Base-by-base conservation (phyloP, 2,113 vertebrate species). In the Thunnus thynnus region DNA sequence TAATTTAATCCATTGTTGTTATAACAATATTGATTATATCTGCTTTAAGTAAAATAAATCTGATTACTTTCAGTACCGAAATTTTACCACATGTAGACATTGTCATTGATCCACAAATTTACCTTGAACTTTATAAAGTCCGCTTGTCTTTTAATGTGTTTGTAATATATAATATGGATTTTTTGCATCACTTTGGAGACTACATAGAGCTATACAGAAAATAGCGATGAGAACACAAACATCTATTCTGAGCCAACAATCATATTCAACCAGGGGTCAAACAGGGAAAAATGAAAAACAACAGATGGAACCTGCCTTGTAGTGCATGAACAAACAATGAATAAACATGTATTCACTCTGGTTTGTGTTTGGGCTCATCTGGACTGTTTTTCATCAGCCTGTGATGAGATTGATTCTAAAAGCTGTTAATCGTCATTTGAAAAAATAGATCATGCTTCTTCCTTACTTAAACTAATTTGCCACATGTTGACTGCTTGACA, bases 251-350 rank as follows among this genome's bases (percentile, higher is more conserved):
- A 82, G 71, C 78, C 70, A 48, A 60, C 72, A 50, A 78, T 75
- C 62, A 84, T 58, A 85, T 87, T 87, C 82, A 82, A 78, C 77
- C 78, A 61, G 36, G 70, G 83, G 83, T 87, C 80, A 85, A 81
- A 76, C 70, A 61, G 70, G 85, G 76, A 54, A 47, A 76, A 64
- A 78, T 27, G 69, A 78, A 82, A 82, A 88, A 88, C 90, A 91
- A 75, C 88, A 90, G 84, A 91, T 91, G 85, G 85, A 89, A 76
- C 27, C 64, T 52, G 72, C 36, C 27, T 58, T 47, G 47, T 54
- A 32, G 71, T 30, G 68, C 72, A 80, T n/a, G 52, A 85, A 85
- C 84, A 80, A 85, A 78, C 63, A 16, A 13, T 85, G 66, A 84
- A 89, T 88, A 89, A 68, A 82, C 78, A 91, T 62, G 30, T 14